Base-by-base conservation (phyloP, 2,888 invertebrate species). In the Euzophera pinguis region DNA sequence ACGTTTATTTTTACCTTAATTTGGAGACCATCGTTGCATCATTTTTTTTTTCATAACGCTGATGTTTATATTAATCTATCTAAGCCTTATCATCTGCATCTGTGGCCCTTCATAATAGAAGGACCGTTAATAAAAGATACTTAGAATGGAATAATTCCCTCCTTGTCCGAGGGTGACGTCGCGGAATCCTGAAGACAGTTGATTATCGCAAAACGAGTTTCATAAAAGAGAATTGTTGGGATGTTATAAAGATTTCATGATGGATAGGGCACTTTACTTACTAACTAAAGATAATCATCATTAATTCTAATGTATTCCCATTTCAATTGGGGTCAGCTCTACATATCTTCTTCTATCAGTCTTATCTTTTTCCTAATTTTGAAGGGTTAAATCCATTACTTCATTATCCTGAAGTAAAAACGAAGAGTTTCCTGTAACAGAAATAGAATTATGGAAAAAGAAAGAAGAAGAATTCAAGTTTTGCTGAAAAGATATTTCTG, bases 171-270 rank as follows among this genome's bases (percentile, higher is more conserved):
- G 65, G 55, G 69, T 77, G 74, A 78, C 74, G 73, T 71, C 69
- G 71, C 68, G 65, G 64, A 75, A 77, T 75, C 69, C 60, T 74
- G 71, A 72, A 78, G 76, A 71, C 76, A 73, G 78, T 79, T 80
- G 78, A 81, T 81, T 81, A 80, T 80, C 71, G 75, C 63, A 63
- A 74, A 77, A 73, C 74, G 75, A 74, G 70, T 72, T 70, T 64
- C 62, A 63, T 69, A 67, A 67, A 65, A 55, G 61, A 65, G 64
- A 62, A 64, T 59, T 35, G 61, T 57, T 53, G 50, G 55, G 17
- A 35, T 39, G 47, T 55, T 12, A 42, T 50, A 50, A 7, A 52
- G 38, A 45, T 34, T 42, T 29, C 29, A 39, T 29, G 7, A 47
- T 53, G 7, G 54, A 45, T n/a, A 53, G 57, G 35, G 22, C 48